Base-by-base conservation (phyloP, 2,797 vertebrate genomes). In the Myotis myotis region DNA sequence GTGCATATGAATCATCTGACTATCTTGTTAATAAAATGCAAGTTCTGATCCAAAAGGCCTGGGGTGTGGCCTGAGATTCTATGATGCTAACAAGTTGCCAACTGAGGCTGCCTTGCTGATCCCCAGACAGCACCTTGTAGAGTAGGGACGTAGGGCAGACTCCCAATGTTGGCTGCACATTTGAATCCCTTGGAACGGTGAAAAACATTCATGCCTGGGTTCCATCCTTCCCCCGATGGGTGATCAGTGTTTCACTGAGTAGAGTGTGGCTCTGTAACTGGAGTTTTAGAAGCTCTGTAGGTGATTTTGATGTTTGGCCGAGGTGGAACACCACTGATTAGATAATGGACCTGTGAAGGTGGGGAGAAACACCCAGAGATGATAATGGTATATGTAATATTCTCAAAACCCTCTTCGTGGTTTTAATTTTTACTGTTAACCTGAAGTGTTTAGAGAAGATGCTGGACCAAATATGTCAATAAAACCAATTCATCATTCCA, bases 401-500 rank as follows among this genome's bases (percentile, higher is more conserved):
- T 79, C 75, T 93, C 5, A 83, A 75, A 93, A 80, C 16, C 33
- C 7, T 71, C 55, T 23, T 87, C 25, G 22, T 5, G 5, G 30
- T 71, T 91, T 93, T 76, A 28, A 36, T 41, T 85, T 88, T 83
- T 91, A 19, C 70, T 72, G 11, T 49, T 36, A 38, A 68, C 88
- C 16, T 93, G 75, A 83, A 53, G 49, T 51, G 82, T 72, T 96
- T 95, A 95, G 44, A 86, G 60, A 94, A 89, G 79, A 81, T 79
- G 96, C 91, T 0, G 1, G 95, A 94, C 64, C 79, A 95, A 94
- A 96, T 93, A 70, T 89, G 83, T 91, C 97, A 97, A 88, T 85
- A 83, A 95, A 97, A 96, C 88, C 80, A 87, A 96, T 97, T 97
- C 93, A 91, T 97, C 72, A 96, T 96, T 92, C 81, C 20, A 95